Percentiles rank a stretch among this genome's conserved stretches.
These are phyloP conservation scores for Glaucomys volans DNA, from an alignment of 2,113 vertebrate genomes.

Conservation along the genomic window DNA sequence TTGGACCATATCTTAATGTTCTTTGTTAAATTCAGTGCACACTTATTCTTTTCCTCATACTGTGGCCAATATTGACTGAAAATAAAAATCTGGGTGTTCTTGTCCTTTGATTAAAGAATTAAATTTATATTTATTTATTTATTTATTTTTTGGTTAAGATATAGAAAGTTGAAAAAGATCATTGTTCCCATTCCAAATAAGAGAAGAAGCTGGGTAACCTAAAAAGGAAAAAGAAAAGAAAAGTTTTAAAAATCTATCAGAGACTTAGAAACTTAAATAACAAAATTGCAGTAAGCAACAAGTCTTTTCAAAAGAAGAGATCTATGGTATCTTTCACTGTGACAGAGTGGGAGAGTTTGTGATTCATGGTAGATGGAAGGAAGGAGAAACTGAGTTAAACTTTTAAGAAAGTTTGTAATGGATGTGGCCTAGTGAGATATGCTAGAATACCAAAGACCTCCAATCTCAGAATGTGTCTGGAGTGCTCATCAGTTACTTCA, in stretches of 20 bases:
- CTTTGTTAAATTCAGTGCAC: background rate
- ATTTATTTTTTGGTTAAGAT: background rate
- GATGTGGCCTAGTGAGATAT: background rate
- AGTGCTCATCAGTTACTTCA: background rate
- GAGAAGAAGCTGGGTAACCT: background rate
- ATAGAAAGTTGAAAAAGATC: background rate
- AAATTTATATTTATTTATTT: background rate
- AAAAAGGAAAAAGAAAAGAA: background rate
- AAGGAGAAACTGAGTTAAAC: background rate
- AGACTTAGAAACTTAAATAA: background rate
- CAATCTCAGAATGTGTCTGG: background rate
- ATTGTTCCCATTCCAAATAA: background rate
- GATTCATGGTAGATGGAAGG: background rate
- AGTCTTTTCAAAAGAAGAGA: background rate
- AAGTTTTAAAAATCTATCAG: background rate
- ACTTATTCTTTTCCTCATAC: background rate
- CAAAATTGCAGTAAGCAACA: background rate
- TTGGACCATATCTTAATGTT: background rate
- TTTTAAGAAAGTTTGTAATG: background rate
- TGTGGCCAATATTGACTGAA: background rate
- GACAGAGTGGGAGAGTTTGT: background rate
- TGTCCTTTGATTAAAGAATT: background rate
- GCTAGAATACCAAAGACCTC: background rate
- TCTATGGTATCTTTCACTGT: background rate
- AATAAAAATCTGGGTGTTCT: background rate